phyloP scores from a whole-genome alignment of 2,113 vertebrate genomes.

The Isichthys henryi region DNA sequence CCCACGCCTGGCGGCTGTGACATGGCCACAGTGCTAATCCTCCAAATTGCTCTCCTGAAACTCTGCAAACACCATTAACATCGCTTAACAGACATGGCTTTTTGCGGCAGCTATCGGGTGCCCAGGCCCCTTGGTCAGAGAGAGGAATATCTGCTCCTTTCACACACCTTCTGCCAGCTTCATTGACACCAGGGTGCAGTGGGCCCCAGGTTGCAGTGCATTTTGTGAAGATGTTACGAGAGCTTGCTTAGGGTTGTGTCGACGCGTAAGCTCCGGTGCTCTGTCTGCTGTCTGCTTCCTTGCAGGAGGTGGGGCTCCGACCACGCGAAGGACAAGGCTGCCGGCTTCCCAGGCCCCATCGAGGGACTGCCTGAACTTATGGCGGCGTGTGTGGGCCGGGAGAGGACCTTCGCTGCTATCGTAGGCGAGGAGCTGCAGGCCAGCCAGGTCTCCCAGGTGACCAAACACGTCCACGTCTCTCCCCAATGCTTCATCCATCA shows the following conservation, averaged over 20 bases:
- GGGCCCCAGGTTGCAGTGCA: neutral
- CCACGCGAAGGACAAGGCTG: slow-evolving; percentile 40
- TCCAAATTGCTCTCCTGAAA: slow-evolving; percentile 29
- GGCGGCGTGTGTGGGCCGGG: slow-evolving; percentile 73
- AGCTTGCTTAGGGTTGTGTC: neutral
- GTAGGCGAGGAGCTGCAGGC: slow-evolving; percentile 63
- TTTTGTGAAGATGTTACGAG: slow-evolving; percentile 43
- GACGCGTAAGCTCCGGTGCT: neutral
- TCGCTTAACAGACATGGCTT: slow-evolving; percentile 31
- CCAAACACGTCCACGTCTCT: neutral
- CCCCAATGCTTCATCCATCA: neutral
- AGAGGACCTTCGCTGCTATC: slow-evolving; percentile 70
- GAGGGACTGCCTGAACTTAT: slow-evolving; percentile 91
- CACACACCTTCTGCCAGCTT: slow-evolving; percentile 13
- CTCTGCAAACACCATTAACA: slow-evolving; percentile 41
- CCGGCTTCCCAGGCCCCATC: slow-evolving; percentile 59
- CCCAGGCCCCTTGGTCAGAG: neutral
- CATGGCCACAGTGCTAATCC: slow-evolving; percentile 19
- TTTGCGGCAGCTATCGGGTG: slow-evolving; percentile 8
- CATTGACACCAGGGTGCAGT: slow-evolving; percentile 7
- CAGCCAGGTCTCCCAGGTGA: slow-evolving; percentile 75
- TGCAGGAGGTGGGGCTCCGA: slow-evolving; percentile 70
- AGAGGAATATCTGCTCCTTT: slow-evolving; percentile 19
- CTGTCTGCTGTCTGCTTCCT: neutral
- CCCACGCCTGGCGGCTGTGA: neutral